Evolutionary conservation across 92 coral and sea anemone species (phyloP), one percentile per base, ranked within the genome.

Genomic region (Porites divaricata): DNA sequence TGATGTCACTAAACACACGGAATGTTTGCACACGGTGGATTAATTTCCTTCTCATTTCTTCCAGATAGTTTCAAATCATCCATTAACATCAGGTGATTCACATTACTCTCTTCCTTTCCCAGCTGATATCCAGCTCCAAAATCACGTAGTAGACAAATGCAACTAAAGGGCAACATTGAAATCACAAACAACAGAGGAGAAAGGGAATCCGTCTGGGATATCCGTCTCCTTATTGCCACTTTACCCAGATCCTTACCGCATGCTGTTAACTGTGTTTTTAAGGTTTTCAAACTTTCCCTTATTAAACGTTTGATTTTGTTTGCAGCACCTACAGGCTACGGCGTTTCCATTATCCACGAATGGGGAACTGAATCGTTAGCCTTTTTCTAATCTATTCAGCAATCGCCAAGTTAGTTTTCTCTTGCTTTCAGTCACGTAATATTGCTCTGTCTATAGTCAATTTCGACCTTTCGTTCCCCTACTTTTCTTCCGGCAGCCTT

Each of bases 51-150:
- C 66, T 88, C 80, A 56, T 83, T 69, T 76, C 69, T 67, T 28
- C 89, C 79, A 82, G 52, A 88, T 50, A 84, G 79, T 77, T 88
- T 83, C 51, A 88, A 67, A 66, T 88, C 85, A 50, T 88, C 88
- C 91, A 83, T 88, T n/a, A 26, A 78, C 59, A 78, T 68, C 20
- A 89, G 68, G 75, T 89, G n/a, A 86, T 79, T 81, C 21, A 64
- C 63, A 53, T 16, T 57, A 23, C 80, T 59, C 56, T 77, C 56
- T 49, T 83, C 53, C 77, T 74, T 61, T 53, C 87, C 58, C 26
- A 81, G 85, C 13, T 81, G 65, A 26, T 81, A 81, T 2, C 85
- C 66, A 1, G 77, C 61, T 45, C 48, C 69, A 17, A 62, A 48
- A 17, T 53, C 72, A 12, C 35, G 35, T 53, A 70, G 74, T 70